phyloP scores from a whole-genome alignment of 2,113 vertebrate genomes.

The Dipodomys stephensi region DNA sequence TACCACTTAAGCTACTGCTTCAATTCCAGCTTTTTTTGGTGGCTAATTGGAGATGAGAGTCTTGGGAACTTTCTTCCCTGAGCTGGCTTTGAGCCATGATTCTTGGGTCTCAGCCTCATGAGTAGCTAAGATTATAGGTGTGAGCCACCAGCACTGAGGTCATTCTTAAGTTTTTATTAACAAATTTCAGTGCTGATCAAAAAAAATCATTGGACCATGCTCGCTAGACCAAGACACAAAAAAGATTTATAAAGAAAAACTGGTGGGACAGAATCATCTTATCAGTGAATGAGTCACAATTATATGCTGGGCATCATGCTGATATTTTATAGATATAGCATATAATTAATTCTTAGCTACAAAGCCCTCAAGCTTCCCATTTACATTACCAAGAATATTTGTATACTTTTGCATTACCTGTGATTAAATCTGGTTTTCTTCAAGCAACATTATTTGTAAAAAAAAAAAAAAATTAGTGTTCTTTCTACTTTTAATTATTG shows the following conservation, averaged over 20 bases:
- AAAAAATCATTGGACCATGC: not conserved
- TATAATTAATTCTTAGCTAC: not conserved
- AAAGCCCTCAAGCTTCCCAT: not conserved
- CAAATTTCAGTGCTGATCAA: constrained; percentile 24
- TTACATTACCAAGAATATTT: not conserved
- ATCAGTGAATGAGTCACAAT: not conserved
- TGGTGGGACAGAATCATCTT: not conserved
- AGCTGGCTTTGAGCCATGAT: no score
- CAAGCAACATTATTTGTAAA: not conserved
- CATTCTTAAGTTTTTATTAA: not conserved
- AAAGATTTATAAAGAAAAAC: not conserved
- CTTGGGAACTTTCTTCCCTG: no score
- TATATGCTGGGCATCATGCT: not conserved
- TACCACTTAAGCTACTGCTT: no score
- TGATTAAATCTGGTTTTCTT: constrained; percentile 14
- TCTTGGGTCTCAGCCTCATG: no score
- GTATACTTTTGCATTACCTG: not conserved
- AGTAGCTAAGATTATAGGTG: no score
- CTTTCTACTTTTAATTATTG: constrained; percentile 45
- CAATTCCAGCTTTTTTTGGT: no score
- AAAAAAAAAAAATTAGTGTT: constrained; percentile 26
- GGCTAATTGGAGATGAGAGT: no score
- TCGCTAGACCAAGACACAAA: constrained; percentile 10
- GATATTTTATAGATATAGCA: not conserved
- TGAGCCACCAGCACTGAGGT: no score